Percentiles rank a stretch among this genome's conserved stretches.
Conservation (phyloP, 2,888 invertebrate species). For the Scaptomyza parva region DNA sequence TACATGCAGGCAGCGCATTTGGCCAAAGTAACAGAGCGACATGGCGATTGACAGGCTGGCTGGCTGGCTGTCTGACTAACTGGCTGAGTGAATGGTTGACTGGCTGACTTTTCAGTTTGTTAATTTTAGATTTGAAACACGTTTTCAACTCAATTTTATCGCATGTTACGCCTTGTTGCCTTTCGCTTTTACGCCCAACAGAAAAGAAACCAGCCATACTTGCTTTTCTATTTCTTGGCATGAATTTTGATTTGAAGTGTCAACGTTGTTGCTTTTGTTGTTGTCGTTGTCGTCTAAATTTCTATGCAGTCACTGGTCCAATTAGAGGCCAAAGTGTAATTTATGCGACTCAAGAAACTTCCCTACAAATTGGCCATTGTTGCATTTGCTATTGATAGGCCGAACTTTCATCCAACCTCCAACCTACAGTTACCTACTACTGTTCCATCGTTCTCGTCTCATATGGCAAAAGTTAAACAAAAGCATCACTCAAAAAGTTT, state of each 20-base stretch:
- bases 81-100: conserved; percentile 31
- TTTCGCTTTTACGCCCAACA: conserved; percentile 65
- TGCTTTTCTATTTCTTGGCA: conserved; percentile 23
- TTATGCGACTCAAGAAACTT: conserved; percentile 74
- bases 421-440: no score
- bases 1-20: conserved; percentile 76
- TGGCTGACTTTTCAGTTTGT: conserved; percentile 62
- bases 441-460: neutral
- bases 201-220: conserved; percentile 11
- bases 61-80: conserved; percentile 16
- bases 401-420: neutral
- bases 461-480: conserved; percentile 60
- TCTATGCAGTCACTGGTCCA: conserved; percentile 65
- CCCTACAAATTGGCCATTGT: conserved; percentile 76
- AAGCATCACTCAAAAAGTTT: conserved; percentile 68
- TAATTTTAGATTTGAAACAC: conserved; percentile 83
- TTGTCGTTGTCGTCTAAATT: conserved; percentile 38
- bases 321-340: conserved; percentile 75
- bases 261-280: conserved; percentile 2
- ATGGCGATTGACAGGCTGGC: conserved; percentile 32
- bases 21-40: conserved; percentile 35
- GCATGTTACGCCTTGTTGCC: conserved; percentile 83
- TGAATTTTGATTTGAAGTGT: conserved; percentile 79
- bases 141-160: conserved; percentile 83
- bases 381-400: conserved; percentile 68